Base-by-base conservation (phyloP, 2,113 vertebrate genomes). In the Todiramphus chloris region DNA sequence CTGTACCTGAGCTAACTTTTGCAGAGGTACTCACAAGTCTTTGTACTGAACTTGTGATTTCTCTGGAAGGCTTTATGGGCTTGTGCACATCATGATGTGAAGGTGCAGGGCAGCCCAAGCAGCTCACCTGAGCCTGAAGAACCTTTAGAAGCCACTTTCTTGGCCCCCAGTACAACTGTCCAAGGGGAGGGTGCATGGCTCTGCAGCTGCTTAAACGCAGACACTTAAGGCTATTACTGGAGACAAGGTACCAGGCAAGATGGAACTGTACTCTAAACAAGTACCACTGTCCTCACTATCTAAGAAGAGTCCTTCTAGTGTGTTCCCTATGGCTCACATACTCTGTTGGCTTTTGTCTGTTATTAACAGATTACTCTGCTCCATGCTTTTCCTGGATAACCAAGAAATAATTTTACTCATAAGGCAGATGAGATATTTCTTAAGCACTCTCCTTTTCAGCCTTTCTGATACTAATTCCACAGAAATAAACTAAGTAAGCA, bases 261-360 rank as follows among this genome's bases (percentile, higher is more conserved):
- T 17, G 73, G 55, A 43, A 35, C 59, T 5, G 9, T n/a, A 41
- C n/a, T 67, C 72, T 64, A 31, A 64, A 43, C 33, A 60, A 76
- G 44, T 35, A 69, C 35, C 13, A 6, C 33, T 69, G 28, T 20
- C 75, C 60, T 33, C 43, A 24, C 33, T 30, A 44, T 25, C 46
- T 68, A 83, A 72, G 67, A 39, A 59, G 33, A 77, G 30, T 39
- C 44, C 76, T 48, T 69, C 60, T 39, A 35, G 50, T 16, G 48
- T 5, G 35, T 33, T 74, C 69, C 41, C n/a, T 69, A 13, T 33
- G 46, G 46, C 39, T 84, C 69, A 83, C 16, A 33, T 58, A 46
- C n/a, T 24, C 63, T 21, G 17, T 0, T 3, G 14, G 7, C 14
- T 16, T 53, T 30, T 8, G 0, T 9, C 20, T 16, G 27, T 74